These are phyloP conservation scores for Drosophila burlai DNA, from an alignment of 1,140 invertebrate genomes.

Conservation along the genomic window DNA sequence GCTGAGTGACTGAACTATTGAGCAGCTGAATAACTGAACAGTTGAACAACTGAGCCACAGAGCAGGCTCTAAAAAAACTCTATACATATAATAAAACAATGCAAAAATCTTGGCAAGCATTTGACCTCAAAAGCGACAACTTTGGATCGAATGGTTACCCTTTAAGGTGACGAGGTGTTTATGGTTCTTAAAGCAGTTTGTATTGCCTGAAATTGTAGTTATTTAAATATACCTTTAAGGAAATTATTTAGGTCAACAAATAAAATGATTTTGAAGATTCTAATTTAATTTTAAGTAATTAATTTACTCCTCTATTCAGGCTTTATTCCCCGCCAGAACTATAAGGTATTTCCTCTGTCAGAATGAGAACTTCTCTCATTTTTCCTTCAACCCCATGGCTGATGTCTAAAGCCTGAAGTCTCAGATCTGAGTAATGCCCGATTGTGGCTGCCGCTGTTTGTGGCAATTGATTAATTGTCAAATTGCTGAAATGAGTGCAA, in stretches of 20 bases:
- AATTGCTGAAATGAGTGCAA: conserved; percentile 83
- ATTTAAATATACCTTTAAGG: not conserved
- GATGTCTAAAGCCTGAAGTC: not conserved
- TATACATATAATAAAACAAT: conserved; percentile 25
- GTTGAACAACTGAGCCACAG: conserved; percentile 21
- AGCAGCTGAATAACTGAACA: conserved; percentile 13
- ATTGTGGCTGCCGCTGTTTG: conserved; percentile 55
- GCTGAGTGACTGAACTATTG: conserved; percentile 20
- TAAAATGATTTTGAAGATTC: not conserved
- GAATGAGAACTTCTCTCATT: not conserved
- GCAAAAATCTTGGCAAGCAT: conserved; percentile 48
- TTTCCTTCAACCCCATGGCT: conserved; percentile 47
- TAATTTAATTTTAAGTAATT: not conserved
- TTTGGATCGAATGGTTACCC: conserved; percentile 31
- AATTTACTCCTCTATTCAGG: not conserved
- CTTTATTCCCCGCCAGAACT: not conserved
- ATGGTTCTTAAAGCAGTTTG: not conserved
- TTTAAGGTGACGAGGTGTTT: conserved; percentile 1
- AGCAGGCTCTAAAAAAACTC: not conserved
- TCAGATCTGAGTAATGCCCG: conserved; percentile 62
- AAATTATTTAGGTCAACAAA: too few relatives aligned
- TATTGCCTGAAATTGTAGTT: not conserved
- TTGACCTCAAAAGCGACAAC: conserved; percentile 56
- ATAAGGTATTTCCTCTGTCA: not conserved
- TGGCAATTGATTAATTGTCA: conserved; percentile 81